phyloP scores from a whole-genome alignment of 2,797 vertebrate species.

The Gymnoscopelus braueri region DNA sequence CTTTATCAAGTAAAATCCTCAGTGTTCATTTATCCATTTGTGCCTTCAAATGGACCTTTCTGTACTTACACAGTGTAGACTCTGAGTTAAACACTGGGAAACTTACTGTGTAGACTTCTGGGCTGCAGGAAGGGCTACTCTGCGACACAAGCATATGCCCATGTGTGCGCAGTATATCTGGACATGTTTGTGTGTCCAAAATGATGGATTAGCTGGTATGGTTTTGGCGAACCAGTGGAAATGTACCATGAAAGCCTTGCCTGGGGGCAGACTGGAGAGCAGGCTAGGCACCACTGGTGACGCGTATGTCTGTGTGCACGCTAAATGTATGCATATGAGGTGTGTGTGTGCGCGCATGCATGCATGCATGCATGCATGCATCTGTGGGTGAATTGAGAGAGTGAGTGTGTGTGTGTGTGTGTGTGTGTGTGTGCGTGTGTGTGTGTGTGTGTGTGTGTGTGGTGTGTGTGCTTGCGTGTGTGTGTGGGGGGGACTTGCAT shows the following conservation, averaged over 20 bases:
- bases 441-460: conserved; percentile 4
- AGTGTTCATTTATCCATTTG: too few relatives aligned
- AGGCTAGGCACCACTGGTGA: conserved; percentile 41
- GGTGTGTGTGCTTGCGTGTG: neutral
- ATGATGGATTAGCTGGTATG: conserved; percentile 62
- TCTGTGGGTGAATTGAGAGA: neutral
- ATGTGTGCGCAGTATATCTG: neutral
- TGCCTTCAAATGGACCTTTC: too few relatives aligned
- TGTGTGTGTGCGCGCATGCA: neutral
- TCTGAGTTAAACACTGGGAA: too few relatives aligned
- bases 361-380: conserved; percentile 6
- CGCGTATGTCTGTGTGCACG: conserved; percentile 21
- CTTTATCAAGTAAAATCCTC: too few relatives aligned
- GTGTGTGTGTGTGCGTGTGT: conserved; percentile 3
- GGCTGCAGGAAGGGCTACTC: too few relatives aligned
- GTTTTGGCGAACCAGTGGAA: conserved; percentile 61
- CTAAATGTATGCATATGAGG: neutral
- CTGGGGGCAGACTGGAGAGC: conserved; percentile 39
- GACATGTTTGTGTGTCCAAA: conserved; percentile 24
- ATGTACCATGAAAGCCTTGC: conserved; percentile 68
- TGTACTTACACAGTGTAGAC: too few relatives aligned
- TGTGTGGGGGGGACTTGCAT: neutral
- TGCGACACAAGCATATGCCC: neutral
- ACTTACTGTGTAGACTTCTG: too few relatives aligned
- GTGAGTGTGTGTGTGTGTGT: neutral